Percentiles rank a stretch among this genome's conserved stretches.
phyloP scores from a whole-genome alignment of 30 jellyfish, hydroid and myxozoan species.

The Hydractinia echinata region DNA sequence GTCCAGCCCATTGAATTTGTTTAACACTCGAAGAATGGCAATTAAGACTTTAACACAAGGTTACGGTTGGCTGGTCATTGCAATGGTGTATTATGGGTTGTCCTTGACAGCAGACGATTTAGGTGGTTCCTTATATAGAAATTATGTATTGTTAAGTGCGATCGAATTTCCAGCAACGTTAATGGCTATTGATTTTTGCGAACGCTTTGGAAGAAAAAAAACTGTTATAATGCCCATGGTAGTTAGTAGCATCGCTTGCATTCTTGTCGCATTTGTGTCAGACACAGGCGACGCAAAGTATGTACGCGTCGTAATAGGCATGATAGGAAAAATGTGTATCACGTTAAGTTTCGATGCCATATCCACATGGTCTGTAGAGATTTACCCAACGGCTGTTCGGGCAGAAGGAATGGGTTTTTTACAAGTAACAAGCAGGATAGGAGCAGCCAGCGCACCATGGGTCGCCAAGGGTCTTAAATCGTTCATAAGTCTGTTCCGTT shows the following conservation, averaged over 20 bases:
- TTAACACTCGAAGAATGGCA: constrained; percentile 56
- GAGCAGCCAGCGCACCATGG: constrained; percentile 86
- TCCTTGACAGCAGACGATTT: constrained; percentile 84
- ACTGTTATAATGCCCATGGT: constrained; percentile 47
- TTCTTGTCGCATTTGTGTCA: constrained; percentile 62
- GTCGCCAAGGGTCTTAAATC: constrained; percentile 47
- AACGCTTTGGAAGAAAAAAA: constrained; percentile 70
- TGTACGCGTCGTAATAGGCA: constrained; percentile 43
- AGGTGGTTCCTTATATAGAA: constrained; percentile 64
- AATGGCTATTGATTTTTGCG: constrained; percentile 48
- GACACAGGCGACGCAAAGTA: constrained; percentile 36
- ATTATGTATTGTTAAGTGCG: constrained; percentile 54
- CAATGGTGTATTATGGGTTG: constrained; percentile 61
- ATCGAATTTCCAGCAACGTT: constrained; percentile 76
- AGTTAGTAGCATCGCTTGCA: constrained; percentile 46
- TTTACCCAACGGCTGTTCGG: constrained; percentile 60
- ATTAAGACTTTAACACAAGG: constrained; percentile 41
- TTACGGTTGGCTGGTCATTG: constrained; percentile 70
- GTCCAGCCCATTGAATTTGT: constrained; percentile 43
- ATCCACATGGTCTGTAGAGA: constrained; percentile 81
- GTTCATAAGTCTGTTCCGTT: constrained; percentile 42
- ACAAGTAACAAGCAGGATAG: constrained; percentile 63
- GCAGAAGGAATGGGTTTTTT: constrained; percentile 66
- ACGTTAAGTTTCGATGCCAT: constrained; percentile 57
- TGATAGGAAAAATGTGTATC: constrained; percentile 65